Conservation (phyloP, 2,797 vertebrate genomes). For the Amphiprion clarkii region DNA sequence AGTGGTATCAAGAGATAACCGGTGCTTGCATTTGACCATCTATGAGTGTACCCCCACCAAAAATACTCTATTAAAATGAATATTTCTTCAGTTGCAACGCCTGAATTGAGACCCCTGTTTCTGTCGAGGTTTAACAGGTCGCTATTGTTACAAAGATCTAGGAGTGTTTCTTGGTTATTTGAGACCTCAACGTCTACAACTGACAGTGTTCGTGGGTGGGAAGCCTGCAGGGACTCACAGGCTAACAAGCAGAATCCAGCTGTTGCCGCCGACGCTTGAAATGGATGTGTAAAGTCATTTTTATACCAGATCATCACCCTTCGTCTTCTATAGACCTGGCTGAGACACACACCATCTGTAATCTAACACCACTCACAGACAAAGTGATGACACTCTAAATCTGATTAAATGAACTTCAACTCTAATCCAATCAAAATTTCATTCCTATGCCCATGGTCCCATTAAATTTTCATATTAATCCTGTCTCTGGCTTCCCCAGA, state of each 20-base stretch:
- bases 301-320: conserved; percentile 3
- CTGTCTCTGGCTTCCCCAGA: conserved; percentile 2
- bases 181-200: neutral
- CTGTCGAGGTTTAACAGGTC: neutral
- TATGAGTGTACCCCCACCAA: neutral
- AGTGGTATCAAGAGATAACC: neutral
- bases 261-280: conserved; percentile 12
- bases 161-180: neutral
- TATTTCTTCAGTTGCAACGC: too few species aligned
- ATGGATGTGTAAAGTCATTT: conserved; percentile 6
- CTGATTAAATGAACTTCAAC: conserved; percentile 33
- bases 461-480: conserved; percentile 23
- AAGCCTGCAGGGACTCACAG: too few species aligned
- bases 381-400: neutral
- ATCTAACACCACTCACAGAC: conserved; percentile 12
- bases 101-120: too few species aligned
- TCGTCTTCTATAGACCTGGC: neutral
- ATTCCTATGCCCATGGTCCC: conserved; percentile 1
- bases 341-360: conserved; percentile 2
- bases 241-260: conserved; percentile 14
- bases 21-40: neutral
- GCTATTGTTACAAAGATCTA: neutral
- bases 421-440: conserved; percentile 54
- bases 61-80: neutral
- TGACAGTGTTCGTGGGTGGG: neutral